phyloP scores from a whole-genome alignment of 2,113 vertebrate species.

The Calyptommatus sinebrachiatus region DNA sequence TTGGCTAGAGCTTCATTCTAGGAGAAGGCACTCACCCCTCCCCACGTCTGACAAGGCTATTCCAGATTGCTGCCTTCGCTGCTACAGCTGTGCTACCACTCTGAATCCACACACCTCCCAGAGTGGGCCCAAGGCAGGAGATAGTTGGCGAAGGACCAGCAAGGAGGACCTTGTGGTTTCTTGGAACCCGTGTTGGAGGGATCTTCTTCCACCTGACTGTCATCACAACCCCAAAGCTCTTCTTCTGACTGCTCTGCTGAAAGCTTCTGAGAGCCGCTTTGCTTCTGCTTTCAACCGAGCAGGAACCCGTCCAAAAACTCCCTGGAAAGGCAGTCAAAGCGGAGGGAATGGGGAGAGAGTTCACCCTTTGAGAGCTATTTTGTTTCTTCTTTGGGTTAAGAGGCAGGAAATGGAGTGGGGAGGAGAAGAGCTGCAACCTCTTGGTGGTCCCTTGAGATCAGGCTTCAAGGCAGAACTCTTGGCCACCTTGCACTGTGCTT shows the following conservation, averaged over 20 bases:
- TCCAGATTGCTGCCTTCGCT: too few relatives aligned
- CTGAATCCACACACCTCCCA: too few relatives aligned
- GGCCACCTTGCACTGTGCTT: not conserved
- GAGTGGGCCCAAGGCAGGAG: too few relatives aligned
- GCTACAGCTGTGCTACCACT: too few relatives aligned
- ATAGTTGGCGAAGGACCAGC: too few relatives aligned
- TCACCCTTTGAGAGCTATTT: not conserved
- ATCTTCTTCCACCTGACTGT: not conserved
- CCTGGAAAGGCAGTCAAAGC: not conserved
- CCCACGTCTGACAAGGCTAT: too few relatives aligned
- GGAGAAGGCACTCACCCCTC: too few relatives aligned
- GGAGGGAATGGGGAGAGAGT: not conserved
- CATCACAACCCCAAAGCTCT: not conserved
- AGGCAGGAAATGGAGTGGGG: not conserved
- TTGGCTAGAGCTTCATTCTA: too few relatives aligned
- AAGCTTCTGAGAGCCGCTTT: not conserved
- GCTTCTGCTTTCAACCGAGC: not conserved
- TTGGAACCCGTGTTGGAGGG: too few relatives aligned
- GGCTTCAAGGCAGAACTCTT: slow-evolving; percentile 2
- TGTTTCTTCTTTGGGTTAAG: not conserved
- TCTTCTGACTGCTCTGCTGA: not conserved
- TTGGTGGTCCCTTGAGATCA: slow-evolving; percentile 20
- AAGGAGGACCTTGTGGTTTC: too few relatives aligned
- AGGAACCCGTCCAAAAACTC: not conserved
- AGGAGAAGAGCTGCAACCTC: not conserved